Evolutionary conservation across 2,888 invertebrate genomes (phyloP).

Genomic region (Lepeophtheirus nordmannii): DNA sequence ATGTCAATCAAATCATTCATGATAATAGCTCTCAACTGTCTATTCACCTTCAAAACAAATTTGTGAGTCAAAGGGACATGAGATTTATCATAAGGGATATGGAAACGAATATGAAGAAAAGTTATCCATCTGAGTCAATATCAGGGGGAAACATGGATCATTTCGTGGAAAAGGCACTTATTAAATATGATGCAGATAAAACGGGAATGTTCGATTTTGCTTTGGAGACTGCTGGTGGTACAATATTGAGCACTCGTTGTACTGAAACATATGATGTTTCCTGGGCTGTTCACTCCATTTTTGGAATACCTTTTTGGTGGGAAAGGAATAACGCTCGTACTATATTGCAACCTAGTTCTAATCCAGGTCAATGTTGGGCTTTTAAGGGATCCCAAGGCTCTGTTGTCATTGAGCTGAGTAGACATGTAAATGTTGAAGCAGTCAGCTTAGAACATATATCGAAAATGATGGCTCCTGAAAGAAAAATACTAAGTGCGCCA

Average conservation of each 20-base stretch:
- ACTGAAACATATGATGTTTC: slow-evolving; percentile 17
- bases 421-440: slow-evolving; percentile 51
- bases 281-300: slow-evolving; percentile 12
- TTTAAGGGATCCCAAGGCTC: slow-evolving; percentile 80
- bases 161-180: slow-evolving; percentile 7
- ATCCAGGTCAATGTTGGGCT: slow-evolving; percentile 93
- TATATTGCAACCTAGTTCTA: slow-evolving; percentile 38
- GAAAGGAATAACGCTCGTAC: slow-evolving; percentile 20
- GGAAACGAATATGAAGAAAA: not conserved
- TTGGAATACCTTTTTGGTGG: slow-evolving; percentile 25
- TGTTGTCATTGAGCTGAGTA: slow-evolving; percentile 62
- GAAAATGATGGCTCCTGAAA: slow-evolving; percentile 58
- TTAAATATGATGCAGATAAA: slow-evolving; percentile 23
- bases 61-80: slow-evolving; percentile 2
- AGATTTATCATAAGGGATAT: not conserved
- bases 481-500: slow-evolving; percentile 78
- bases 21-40: not conserved
- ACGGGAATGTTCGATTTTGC: slow-evolving; percentile 24
- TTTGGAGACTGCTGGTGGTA: slow-evolving; percentile 22
- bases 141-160: not conserved
- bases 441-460: slow-evolving; percentile 87
- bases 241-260: slow-evolving; percentile 12
- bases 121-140: not conserved
- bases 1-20: not conserved
- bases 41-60: not conserved